Evolutionary conservation across 2,888 invertebrate species (phyloP).

Genomic region (Epinotia nisella): DNA sequence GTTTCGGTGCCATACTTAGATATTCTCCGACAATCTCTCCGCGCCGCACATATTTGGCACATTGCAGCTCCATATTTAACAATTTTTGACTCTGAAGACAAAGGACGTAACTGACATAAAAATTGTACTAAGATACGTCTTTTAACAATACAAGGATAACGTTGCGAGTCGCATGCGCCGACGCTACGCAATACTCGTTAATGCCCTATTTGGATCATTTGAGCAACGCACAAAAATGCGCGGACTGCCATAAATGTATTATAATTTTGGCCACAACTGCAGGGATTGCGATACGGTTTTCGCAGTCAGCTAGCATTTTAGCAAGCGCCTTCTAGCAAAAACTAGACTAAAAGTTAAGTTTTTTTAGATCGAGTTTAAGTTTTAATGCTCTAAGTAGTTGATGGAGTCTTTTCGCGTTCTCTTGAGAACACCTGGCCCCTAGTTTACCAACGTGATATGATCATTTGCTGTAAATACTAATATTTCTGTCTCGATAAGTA

Average conservation of each 20-base stretch:
- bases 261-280: constrained; percentile 14
- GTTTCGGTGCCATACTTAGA: too few species aligned
- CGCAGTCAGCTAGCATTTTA: neutral
- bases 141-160: neutral
- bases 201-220: constrained; percentile 45
- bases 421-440: too few species aligned
- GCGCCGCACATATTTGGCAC: neutral
- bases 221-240: constrained; percentile 40
- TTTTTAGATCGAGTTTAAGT: neutral
- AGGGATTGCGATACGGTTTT: neutral
- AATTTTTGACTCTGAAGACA: neutral
- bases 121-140: neutral
- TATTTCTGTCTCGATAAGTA: too few species aligned
- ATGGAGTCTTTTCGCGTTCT: too few species aligned
- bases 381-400: neutral
- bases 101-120: neutral
- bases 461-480: too few species aligned
- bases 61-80: constrained; percentile 47
- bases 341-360: neutral
- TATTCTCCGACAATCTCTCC: neutral
- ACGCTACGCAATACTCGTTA: constrained; percentile 37
- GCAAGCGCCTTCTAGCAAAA: neutral
- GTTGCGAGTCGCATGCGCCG: constrained; percentile 11
- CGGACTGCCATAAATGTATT: constrained; percentile 26
- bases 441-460: too few species aligned